Conservation (phyloP, 2,113 vertebrate species). For the Sphyrna mokarran region DNA sequence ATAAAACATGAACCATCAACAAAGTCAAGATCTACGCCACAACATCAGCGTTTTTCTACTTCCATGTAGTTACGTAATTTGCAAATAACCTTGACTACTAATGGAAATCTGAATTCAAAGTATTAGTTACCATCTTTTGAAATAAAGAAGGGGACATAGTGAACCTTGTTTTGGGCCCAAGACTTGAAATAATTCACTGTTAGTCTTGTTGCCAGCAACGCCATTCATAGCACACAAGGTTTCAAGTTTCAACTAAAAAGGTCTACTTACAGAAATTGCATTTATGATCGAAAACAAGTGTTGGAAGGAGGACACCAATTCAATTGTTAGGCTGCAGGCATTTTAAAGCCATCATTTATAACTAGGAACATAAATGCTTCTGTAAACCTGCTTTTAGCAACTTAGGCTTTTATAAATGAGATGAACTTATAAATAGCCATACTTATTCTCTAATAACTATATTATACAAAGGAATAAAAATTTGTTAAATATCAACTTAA, state of each 20-base stretch:
- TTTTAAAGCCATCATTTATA: neutral
- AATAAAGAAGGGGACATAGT: neutral
- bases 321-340: neutral
- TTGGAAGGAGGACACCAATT: neutral
- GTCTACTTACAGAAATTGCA: too few species aligned
- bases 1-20: too few species aligned
- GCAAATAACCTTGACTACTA: neutral
- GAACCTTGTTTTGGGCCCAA: neutral
- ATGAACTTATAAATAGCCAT: neutral
- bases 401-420: neutral
- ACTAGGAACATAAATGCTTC: neutral
- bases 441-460: neutral
- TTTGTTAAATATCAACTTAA: neutral
- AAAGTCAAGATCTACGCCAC: neutral
- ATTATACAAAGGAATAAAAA: neutral
- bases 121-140: neutral
- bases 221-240: neutral
- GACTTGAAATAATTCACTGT: neutral
- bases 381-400: neutral
- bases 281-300: neutral
- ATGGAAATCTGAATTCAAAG: neutral
- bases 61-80: neutral
- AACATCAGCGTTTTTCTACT: neutral
- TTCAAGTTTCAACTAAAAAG: neutral
- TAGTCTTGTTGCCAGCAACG: neutral